A percentile compares a stretch with the other conserved stretches of the same genome.
Conservation (phyloP, 2,113 vertebrate species). For the Elachura formosa region DNA sequence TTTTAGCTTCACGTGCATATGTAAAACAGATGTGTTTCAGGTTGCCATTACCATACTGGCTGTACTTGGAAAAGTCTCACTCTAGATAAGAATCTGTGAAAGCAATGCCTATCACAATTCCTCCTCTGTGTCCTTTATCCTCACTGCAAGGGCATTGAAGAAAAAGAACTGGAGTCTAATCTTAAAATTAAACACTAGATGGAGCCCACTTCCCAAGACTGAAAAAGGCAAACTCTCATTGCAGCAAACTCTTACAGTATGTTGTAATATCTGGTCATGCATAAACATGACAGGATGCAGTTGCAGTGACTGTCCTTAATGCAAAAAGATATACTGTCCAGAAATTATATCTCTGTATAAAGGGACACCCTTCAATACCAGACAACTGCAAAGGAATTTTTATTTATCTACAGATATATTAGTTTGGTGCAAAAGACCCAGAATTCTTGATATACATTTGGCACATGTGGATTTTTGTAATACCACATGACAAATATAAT, state of each 20-base stretch:
- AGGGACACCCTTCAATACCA: background rate
- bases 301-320: background rate
- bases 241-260: background rate
- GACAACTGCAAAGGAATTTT: background rate
- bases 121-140: background rate
- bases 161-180: background rate
- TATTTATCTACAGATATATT: background rate
- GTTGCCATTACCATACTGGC: background rate
- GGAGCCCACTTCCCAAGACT: conserved; percentile 69
- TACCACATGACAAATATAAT: background rate
- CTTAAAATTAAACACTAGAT: conserved; percentile 69
- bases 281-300: conserved; percentile 1
- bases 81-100: background rate
- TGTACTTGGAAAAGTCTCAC: background rate
- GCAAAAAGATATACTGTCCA: background rate
- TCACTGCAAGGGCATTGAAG: conserved; percentile 8
- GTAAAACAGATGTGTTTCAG: background rate
- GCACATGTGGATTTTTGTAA: background rate
- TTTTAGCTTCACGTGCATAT: background rate
- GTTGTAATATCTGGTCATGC: background rate
- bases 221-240: background rate
- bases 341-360: background rate
- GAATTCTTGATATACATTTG: background rate
- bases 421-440: background rate
- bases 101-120: background rate